Evolutionary conservation across 2,797 vertebrate genomes (phyloP).

Genomic region (Spizella passerina): DNA sequence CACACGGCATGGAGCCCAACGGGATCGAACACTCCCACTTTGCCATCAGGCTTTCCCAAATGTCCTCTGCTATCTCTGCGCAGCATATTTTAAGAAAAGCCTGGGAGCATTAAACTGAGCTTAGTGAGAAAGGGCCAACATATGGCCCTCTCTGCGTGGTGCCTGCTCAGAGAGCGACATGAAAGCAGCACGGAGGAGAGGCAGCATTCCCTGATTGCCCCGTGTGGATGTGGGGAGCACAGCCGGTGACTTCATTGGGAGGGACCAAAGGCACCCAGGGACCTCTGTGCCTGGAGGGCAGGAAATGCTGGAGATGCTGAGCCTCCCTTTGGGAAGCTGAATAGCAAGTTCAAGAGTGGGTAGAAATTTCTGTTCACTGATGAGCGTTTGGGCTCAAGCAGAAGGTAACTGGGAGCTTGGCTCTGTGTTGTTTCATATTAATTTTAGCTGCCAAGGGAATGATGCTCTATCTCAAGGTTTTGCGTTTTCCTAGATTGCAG

Average conservation of each 20-base stretch:
- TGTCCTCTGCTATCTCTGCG: neutral
- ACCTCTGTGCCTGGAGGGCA: neutral
- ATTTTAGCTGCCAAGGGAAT: neutral
- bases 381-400: neutral
- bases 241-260: neutral
- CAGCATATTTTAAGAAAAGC: neutral
- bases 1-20: fast-evolving
- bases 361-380: neutral
- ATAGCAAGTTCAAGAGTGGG: neutral
- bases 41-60: conserved; percentile 14
- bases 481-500: neutral
- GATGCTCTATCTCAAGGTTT: neutral
- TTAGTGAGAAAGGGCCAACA: neutral
- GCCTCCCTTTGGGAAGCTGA: neutral
- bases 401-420: neutral
- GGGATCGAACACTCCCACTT: neutral
- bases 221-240: neutral
- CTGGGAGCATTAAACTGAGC: neutral
- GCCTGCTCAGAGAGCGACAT: fast-evolving
- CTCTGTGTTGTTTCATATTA: neutral
- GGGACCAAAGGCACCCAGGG: neutral
- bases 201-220: neutral
- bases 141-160: neutral
- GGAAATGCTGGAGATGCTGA: neutral
- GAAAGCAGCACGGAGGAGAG: neutral